Evolutionary conservation across 2,888 invertebrate genomes (phyloP).

Genomic region (Agrochola lychnidis): DNA sequence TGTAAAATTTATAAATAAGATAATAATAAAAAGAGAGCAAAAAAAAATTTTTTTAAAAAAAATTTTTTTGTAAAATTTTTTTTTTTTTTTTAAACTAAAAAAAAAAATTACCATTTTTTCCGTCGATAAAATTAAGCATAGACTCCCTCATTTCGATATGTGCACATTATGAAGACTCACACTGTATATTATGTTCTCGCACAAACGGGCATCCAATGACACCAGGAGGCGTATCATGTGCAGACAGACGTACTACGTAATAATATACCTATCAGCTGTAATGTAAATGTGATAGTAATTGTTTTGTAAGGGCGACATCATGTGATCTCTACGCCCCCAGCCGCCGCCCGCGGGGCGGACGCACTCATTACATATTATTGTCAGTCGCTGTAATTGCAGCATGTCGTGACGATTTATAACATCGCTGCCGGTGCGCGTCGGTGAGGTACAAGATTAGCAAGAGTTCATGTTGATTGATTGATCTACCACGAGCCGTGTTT

Average conservation of each 20-base stretch:
- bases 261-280: not conserved
- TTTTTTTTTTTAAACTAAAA: too few species aligned
- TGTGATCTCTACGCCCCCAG: conserved; percentile 28
- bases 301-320: conserved; percentile 16
- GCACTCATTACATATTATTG: conserved; percentile 13
- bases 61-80: too few species aligned
- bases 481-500: too few species aligned
- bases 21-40: too few species aligned
- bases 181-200: not conserved
- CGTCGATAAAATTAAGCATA: too few species aligned
- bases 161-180: too few species aligned
- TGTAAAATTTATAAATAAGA: too few species aligned
- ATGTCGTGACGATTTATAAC: not conserved
- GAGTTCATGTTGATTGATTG: too few species aligned
- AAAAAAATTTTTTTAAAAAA: too few species aligned
- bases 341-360: conserved; percentile 12
- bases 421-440: not conserved
- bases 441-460: not conserved
- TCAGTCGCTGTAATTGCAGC: conserved; percentile 15
- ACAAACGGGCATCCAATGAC: not conserved
- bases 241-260: not conserved
- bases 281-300: conserved; percentile 1
- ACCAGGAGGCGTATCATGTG: conserved; percentile 7
- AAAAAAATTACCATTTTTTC: too few species aligned
- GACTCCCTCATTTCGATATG: too few species aligned